These are phyloP conservation scores for Pristionchus maxplancki DNA, from an alignment of 2,888 invertebrate genomes.

Conservation along the genomic window DNA sequence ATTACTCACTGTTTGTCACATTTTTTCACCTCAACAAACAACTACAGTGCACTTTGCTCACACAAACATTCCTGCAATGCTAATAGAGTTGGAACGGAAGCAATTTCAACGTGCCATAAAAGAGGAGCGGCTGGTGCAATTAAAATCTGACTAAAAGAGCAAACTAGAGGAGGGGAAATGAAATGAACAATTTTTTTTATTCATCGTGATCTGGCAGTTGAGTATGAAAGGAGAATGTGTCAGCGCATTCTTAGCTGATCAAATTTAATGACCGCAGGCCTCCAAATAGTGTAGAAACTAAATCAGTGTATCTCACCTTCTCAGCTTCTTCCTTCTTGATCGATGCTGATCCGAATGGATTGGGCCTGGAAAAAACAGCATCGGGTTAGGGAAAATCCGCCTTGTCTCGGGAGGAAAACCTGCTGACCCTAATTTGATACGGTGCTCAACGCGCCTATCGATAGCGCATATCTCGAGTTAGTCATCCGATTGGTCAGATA, in stretches of 20 bases:
- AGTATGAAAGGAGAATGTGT: no score
- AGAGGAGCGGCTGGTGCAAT: neutral
- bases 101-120: slow-evolving; percentile 1
- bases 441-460: neutral
- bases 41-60: neutral
- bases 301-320: no score
- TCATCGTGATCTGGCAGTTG: no score
- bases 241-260: no score
- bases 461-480: neutral
- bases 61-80: neutral
- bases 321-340: neutral
- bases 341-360: neutral
- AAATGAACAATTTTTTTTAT: neutral
- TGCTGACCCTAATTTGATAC: slow-evolving; percentile 28
- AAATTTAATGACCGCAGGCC: no score
- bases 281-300: no score
- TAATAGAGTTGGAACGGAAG: slow-evolving; percentile 13
- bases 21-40: neutral
- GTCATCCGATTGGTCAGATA: neutral
- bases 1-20: no score
- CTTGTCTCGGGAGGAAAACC: neutral
- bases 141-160: neutral
- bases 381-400: neutral
- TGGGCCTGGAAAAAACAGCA: neutral
- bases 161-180: neutral